These are phyloP conservation scores for Balearica regulorum DNA, from an alignment of 2,797 vertebrate genomes.

Conservation along the genomic window DNA sequence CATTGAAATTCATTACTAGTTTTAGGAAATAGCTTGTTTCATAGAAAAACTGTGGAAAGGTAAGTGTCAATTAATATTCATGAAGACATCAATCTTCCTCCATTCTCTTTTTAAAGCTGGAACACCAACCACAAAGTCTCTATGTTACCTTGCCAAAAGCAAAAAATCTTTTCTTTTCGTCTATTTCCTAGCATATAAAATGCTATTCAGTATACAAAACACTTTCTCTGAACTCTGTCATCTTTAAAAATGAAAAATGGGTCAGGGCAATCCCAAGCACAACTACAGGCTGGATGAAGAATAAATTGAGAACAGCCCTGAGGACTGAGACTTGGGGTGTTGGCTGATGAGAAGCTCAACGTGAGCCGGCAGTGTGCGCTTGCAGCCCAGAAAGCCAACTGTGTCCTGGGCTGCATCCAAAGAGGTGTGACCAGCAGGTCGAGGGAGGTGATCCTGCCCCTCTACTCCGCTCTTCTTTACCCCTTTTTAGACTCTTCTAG, in stretches of 20 bases:
- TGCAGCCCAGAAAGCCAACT: too few relatives aligned
- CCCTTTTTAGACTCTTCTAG: neutral
- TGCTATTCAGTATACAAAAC: constrained; percentile 37
- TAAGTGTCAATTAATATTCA: constrained; percentile 80
- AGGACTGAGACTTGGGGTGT: too few relatives aligned
- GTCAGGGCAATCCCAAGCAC: too few relatives aligned
- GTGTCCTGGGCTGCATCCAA: too few relatives aligned
- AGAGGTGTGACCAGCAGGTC: too few relatives aligned
- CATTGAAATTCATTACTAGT: constrained; percentile 70
- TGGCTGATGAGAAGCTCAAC: too few relatives aligned
- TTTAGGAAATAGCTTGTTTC: constrained; percentile 68
- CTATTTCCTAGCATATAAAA: constrained; percentile 47
- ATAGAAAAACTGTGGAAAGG: constrained; percentile 65
- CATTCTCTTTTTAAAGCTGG: constrained; percentile 73
- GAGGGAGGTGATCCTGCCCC: too few relatives aligned
- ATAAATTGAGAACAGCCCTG: too few relatives aligned
- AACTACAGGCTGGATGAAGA: too few relatives aligned
- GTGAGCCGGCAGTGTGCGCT: too few relatives aligned
- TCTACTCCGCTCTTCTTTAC: neutral
- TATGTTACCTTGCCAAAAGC: constrained; percentile 69
- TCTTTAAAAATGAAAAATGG: constrained; percentile 37
- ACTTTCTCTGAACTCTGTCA: constrained; percentile 26
- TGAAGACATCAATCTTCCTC: constrained; percentile 77
- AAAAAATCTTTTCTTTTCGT: constrained; percentile 51
- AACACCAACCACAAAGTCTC: constrained; percentile 70